phyloP scores from a whole-genome alignment of 2,113 vertebrate species.

The Paralichthys olivaceus region DNA sequence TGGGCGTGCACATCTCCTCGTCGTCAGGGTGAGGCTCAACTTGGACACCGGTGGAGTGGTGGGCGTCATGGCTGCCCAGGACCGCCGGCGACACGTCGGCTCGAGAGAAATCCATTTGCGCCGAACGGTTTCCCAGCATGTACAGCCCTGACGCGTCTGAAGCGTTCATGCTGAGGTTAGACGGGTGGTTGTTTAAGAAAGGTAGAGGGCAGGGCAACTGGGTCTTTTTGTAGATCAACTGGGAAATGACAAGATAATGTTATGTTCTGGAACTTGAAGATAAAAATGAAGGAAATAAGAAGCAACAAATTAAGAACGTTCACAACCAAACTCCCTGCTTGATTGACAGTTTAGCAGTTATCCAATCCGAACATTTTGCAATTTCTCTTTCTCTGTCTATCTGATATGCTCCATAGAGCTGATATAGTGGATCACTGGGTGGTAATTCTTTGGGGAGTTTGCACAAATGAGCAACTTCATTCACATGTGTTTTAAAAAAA shows the following conservation, averaged over 20 bases:
- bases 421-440: too few species aligned
- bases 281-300: background rate
- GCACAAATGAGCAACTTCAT: too few species aligned
- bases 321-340: too few species aligned
- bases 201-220: conserved; percentile 93
- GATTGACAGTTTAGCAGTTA: too few species aligned
- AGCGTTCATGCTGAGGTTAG: conserved; percentile 87
- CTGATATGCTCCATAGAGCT: too few species aligned
- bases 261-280: background rate
- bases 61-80: conserved; percentile 53
- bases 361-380: too few species aligned
- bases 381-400: too few species aligned
- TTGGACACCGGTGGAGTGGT: conserved; percentile 76
- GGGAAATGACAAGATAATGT: conserved; percentile 4
- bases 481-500: too few species aligned
- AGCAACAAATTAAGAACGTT: too few species aligned
- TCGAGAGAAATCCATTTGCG: conserved; percentile 86
- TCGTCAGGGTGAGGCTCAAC: conserved; percentile 78
- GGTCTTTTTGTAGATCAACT: conserved; percentile 98
- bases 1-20: conserved; percentile 90
- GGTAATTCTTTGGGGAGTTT: too few species aligned
- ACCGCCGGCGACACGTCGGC: conserved; percentile 71
- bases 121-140: conserved; percentile 78
- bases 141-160: conserved; percentile 72
- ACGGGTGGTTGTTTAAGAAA: conserved; percentile 73